Evolutionary conservation across 2,888 invertebrate genomes (phyloP), one percentile per base, ranked within the genome.

Genomic region (Tiliacea aurago): DNA sequence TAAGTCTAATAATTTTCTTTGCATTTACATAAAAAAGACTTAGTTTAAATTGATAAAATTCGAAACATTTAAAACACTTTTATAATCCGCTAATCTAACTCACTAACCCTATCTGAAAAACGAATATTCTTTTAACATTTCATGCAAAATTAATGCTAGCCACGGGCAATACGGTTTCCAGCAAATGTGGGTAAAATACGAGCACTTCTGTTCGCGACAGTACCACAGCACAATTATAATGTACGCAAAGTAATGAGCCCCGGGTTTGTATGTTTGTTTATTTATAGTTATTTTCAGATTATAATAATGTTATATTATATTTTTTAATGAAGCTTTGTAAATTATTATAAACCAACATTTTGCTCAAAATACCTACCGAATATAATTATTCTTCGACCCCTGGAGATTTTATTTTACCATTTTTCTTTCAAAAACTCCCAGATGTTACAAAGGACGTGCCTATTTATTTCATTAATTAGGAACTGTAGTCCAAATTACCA

Each of bases 201-300:
- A 55, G 43, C 61, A 66, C 37, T 59, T 45, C 33, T 81, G 70
- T 43, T 66, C 33, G 13, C 18, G 53, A 66, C 70, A 43, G 55
- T 41, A 53, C n/a, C 13, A 13, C 7, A 9, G 33, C 5, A 64
- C 49, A 28, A 56, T 51, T 51, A 28, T 55, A 49, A 64, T 47
- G 18, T 20, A 47, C 41, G 41, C n/a, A 63, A 53, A 55, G 20
- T 53, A 69, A 58, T 56, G 37, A 56, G 68, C 61, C 55, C 11
- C 10, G 13, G 56, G 65, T 47, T 47, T 56, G 20, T 45, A 65
- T 47, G 53, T n/a, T n/a, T 37, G 63, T 59, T 67, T 49, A 23
- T 67, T 47, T 58, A n/a, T 74, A 61, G 41, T 55, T 65, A 45
- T 73, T 74, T 64, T 51, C 2, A 23, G 18, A 33, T 37, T 37